Conservation (phyloP, 2,113 vertebrate genomes). For the Mus musculus region GRCm39 chr9:22259501-22260000, state of each 20-base stretch:
- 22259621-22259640: conserved; percentile 50
- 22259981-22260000: not conserved
- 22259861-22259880: too few species aligned
- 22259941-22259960: not conserved
- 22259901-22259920: not conserved
- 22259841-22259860: too few species aligned
- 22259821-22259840: too few species aligned
- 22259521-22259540: not conserved
- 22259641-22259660: not conserved
- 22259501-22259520: too few species aligned
- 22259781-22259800: too few species aligned
- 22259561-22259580: not conserved
- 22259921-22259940: not conserved
- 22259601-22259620: conserved; percentile 48
- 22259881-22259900: not conserved
- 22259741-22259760: too few species aligned
- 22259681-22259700: too few species aligned
- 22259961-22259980: not conserved
- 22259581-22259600: conserved; percentile 52
- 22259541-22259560: not conserved
- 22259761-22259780: too few species aligned
- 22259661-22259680: too few species aligned
- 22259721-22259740: too few species aligned
- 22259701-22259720: too few species aligned
- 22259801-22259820: too few species aligned